phyloP scores from a whole-genome alignment of 2,888 invertebrate species.

The Tholera decimalis region DNA sequence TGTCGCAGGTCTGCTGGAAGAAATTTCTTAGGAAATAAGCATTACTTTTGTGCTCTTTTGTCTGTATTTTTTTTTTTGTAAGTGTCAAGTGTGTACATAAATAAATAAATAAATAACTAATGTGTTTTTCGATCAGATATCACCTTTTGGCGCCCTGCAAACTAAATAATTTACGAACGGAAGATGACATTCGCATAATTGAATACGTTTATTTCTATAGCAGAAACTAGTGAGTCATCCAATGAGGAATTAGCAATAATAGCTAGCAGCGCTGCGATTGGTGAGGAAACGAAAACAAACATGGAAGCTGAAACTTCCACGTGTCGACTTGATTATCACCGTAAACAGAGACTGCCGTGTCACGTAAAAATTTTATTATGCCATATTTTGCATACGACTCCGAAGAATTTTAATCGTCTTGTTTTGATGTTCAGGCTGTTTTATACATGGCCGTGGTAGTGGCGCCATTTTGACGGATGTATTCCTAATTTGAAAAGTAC shows the following conservation, averaged over 20 bases:
- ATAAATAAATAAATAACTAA: constrained; percentile 20
- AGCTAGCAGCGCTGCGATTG: constrained; percentile 42
- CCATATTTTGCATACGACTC: constrained; percentile 64
- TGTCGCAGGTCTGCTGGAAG: too few species aligned
- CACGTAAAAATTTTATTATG: constrained; percentile 56
- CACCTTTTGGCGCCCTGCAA: constrained; percentile 42
- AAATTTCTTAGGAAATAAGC: too few species aligned
- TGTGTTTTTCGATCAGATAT: constrained; percentile 25
- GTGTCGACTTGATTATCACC: constrained; percentile 51
- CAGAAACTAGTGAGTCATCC: constrained; percentile 54
- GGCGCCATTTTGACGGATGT: constrained; percentile 49
- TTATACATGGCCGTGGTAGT: constrained; percentile 27
- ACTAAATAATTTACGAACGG: constrained; percentile 30
- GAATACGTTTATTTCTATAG: constrained; percentile 54
- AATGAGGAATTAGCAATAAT: constrained; percentile 57
- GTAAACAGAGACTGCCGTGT: constrained; percentile 54
- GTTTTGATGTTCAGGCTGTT: constrained; percentile 66
- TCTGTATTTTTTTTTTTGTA: too few species aligned
- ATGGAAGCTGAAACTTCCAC: constrained; percentile 53
- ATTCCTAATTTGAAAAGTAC: constrained; percentile 39
- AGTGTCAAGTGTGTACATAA: too few species aligned
- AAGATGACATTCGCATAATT: constrained; percentile 33
- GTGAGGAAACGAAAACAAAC: constrained; percentile 58
- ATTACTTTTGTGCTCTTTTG: too few species aligned
- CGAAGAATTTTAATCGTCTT: constrained; percentile 72